Base-by-base conservation (phyloP, 1,140 invertebrate species). In the Hylaeus anthracinus region DNA sequence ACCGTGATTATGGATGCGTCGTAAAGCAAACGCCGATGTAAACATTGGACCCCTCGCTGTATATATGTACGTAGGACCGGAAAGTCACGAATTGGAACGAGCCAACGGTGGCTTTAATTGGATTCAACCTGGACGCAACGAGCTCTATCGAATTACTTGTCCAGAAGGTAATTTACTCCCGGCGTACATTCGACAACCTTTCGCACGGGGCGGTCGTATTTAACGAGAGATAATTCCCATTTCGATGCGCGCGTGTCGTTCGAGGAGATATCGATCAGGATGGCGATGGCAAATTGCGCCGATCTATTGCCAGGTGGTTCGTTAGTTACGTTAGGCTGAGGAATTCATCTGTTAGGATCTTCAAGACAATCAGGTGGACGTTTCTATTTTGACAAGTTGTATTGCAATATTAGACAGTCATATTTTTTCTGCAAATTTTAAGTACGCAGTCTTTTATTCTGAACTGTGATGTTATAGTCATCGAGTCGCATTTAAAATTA, bases 61-160 rank as follows among this genome's bases (percentile, higher is more conserved):
- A 43, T n/a, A 26, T 26, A 26, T 26, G 26, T n/a, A 60, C 51
- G 12, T 5, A n/a, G 51, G 69, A 53, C 39, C n/a, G 26, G 48
- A 63, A 63, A 60, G 37, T 63, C 58, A n/a, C 58, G 60, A 64
- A 65, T 65, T 41, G 12, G 37, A 12, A 14, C 43, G 63, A 45
- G 26, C n/a, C 26, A 6, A 26, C 14, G 37, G 58, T 8, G 6
- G 14, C 43, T 63, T 73, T 75, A 75, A 75, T 75, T 75, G 73
- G 73, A 75, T 73, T 63, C 60, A 73, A 64, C 43, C 15, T 48
- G 51, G 63, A 45, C 51, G 51, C 53, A 75, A 43, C 73, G 63
- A 55, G 73, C 61, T 75, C 73, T 66, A 66, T 75, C 73, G 63
- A 75, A 75, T 75, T 75, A 75, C 73, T 66, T 14, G 48, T n/a